Conservation (phyloP, 2,113 vertebrate genomes). For the Dasypus novemcinctus region DNA sequence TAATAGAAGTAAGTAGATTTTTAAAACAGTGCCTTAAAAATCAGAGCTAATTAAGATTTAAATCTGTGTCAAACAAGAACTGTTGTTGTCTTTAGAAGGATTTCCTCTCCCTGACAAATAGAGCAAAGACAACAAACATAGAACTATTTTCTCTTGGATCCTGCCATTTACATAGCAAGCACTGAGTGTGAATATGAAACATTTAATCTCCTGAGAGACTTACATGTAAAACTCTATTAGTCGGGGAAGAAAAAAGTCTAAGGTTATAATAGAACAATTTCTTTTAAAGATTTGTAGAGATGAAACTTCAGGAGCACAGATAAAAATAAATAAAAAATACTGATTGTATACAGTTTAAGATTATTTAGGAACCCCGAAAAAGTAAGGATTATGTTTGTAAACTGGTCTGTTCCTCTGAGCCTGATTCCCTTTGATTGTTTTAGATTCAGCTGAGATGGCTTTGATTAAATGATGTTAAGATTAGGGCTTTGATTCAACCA, state of each 20-base stretch:
- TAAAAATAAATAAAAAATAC: not conserved
- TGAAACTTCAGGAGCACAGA: not conserved
- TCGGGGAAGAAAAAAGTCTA: too few species aligned
- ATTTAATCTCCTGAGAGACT: not conserved
- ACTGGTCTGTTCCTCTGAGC: too few species aligned
- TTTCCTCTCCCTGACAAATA: not conserved
- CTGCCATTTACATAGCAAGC: not conserved
- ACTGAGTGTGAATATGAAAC: not conserved
- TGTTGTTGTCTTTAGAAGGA: not conserved
- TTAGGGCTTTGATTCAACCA: too few species aligned
- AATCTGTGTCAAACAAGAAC: not conserved
- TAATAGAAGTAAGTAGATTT: constrained; percentile 25
- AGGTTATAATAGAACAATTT: not conserved
- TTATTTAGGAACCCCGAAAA: too few species aligned
- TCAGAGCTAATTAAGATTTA: constrained; percentile 33
- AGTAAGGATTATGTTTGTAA: too few species aligned
- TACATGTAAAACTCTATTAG: not conserved
- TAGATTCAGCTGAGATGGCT: too few species aligned
- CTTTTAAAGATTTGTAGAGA: constrained; percentile 2
- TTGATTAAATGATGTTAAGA: too few species aligned
- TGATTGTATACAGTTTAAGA: not conserved
- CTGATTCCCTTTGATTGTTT: too few species aligned
- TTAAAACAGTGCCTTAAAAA: constrained; percentile 14
- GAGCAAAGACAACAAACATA: not conserved
- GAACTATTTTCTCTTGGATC: not conserved